A percentile compares a stretch with the other conserved stretches of the same genome.
These are phyloP conservation scores for Bergia sp. DNA, from an alignment of 92 coral and sea anemone genomes.

Conservation along the genomic window DNA sequence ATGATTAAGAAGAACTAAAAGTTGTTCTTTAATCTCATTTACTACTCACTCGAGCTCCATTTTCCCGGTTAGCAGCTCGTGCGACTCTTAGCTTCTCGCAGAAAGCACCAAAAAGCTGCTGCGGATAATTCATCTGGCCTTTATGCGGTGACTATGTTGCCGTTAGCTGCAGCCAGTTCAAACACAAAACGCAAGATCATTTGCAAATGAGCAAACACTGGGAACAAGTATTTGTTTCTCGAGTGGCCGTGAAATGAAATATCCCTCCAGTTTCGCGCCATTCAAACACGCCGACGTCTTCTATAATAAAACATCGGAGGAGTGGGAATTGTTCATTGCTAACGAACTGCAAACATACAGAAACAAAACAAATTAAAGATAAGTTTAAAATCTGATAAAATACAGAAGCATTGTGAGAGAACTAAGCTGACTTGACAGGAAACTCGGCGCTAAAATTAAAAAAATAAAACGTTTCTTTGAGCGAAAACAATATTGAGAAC, in stretches of 20 bases:
- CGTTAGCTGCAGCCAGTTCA: constrained; percentile 25
- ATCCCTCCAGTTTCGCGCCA: neutral
- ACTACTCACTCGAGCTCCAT: constrained; percentile 1
- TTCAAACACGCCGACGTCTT: neutral
- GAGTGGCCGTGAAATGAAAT: constrained; percentile 21
- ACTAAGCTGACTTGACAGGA: neutral
- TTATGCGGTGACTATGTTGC: neutral
- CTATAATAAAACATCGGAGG: neutral
- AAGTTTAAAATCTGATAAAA: constrained; percentile 29
- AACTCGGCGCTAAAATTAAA: neutral
- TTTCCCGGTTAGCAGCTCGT: neutral
- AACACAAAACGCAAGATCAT: constrained; percentile 29
- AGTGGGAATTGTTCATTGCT: constrained; percentile 33
- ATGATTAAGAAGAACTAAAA: neutral
- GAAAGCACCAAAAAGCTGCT: constrained; percentile 37
- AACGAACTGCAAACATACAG: constrained; percentile 19
- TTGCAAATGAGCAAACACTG: constrained; percentile 47
- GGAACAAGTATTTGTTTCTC: constrained; percentile 22
- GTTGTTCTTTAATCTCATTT: neutral
- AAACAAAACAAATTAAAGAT: constrained; percentile 16
- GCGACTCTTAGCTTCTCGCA: constrained; percentile 20
- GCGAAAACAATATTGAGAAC: neutral
- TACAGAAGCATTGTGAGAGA: neutral
- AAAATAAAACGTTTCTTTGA: neutral
- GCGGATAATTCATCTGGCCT: constrained; percentile 30